Percentiles rank a stretch among this genome's conserved stretches.
Conservation (phyloP, 2,888 invertebrate genomes). For the Tricholauxania praeusta region DNA sequence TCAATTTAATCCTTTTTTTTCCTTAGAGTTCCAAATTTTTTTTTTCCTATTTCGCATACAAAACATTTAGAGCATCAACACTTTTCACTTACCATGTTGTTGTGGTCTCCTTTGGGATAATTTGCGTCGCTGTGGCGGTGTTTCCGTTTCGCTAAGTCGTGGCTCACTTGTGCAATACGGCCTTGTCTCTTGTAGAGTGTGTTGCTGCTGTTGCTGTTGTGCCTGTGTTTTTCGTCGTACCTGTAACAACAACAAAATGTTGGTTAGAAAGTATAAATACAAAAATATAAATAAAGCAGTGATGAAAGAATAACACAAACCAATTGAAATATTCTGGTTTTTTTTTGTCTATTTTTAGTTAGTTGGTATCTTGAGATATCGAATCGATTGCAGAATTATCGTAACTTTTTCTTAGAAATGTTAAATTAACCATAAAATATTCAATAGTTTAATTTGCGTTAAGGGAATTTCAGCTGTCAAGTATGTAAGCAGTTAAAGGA, state of each 20-base stretch:
- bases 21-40: too few species aligned
- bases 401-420: too few species aligned
- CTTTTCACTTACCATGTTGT: constrained; percentile 62
- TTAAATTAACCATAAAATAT: too few species aligned
- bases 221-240: constrained; percentile 64
- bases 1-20: too few species aligned
- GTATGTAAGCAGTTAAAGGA: too few species aligned
- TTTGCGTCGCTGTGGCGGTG: constrained; percentile 70
- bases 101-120: constrained; percentile 66
- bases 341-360: background rate
- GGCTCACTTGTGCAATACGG: constrained; percentile 75
- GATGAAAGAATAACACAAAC: constrained; percentile 16
- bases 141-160: constrained; percentile 73
- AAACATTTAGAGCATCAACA: background rate
- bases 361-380: background rate
- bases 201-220: constrained; percentile 60
- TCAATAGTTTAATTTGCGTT: too few species aligned
- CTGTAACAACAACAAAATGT: constrained; percentile 50
- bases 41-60: too few species aligned
- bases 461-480: too few species aligned
- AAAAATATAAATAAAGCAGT: constrained; percentile 10
- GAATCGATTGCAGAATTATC: background rate
- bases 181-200: constrained; percentile 67
- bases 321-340: constrained; percentile 15
- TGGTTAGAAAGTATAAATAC: background rate